These are phyloP conservation scores for Danio albolineatus DNA, from an alignment of 2,797 vertebrate genomes.

Conservation along the genomic window DNA sequence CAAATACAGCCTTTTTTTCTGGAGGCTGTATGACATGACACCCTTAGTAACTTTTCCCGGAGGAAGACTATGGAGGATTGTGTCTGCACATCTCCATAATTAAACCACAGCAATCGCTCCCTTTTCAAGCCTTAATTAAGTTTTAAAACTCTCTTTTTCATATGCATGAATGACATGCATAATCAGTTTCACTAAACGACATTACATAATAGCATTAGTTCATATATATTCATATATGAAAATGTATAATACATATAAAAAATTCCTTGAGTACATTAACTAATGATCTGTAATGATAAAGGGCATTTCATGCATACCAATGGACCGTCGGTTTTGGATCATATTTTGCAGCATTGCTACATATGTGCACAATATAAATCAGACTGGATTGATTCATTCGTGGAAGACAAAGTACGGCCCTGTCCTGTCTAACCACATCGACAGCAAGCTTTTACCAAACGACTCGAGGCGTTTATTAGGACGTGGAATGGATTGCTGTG, in stretches of 20 bases:
- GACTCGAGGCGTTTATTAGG: constrained; percentile 64
- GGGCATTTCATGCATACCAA: constrained; percentile 2
- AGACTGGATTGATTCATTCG: constrained; percentile 16
- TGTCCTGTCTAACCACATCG: constrained; percentile 60
- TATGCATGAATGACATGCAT: constrained; percentile 11
- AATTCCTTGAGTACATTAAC: not conserved
- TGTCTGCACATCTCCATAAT: constrained; percentile 30
- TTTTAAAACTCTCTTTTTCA: constrained; percentile 22
- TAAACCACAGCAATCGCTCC: constrained; percentile 15
- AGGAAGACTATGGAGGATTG: constrained; percentile 27
- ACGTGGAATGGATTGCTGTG: constrained; percentile 22
- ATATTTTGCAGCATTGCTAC: not conserved
- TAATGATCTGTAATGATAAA: constrained; percentile 9
- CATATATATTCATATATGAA: constrained; percentile 8
- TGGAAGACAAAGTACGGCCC: constrained; percentile 11
- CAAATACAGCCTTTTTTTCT: constrained; percentile 19
- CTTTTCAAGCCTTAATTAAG: constrained; percentile 44
- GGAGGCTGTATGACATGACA: constrained; percentile 21
- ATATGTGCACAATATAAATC: constrained; percentile 28
- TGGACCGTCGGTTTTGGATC: not conserved
- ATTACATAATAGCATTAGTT: not conserved
- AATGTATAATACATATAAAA: not conserved
- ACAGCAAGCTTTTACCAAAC: constrained; percentile 69
- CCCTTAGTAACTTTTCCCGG: constrained; percentile 10
- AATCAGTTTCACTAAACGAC: constrained; percentile 23